Base-by-base conservation (phyloP, 2,113 vertebrate species). In the Solea solea region DNA sequence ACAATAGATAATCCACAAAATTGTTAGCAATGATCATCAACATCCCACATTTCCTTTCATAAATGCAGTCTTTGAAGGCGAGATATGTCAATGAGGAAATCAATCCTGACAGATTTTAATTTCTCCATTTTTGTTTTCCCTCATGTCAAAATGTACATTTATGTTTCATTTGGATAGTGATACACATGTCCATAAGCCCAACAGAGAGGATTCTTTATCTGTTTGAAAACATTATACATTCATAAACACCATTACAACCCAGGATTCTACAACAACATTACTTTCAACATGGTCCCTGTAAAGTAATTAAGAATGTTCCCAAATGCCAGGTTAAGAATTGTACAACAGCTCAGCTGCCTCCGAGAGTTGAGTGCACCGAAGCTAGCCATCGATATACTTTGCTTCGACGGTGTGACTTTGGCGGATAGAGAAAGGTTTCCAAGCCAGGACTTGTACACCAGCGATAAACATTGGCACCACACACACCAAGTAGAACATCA, bases 401-500 rank as follows among this genome's bases (percentile, higher is more conserved):
- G 57, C 0, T 34, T 91, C 85, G 1, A 88, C 63, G 0, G 85
- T 74, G 65, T 97, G 96, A 76, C 94, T 98, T 65, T 72, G 93
- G 72, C 94, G 94, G 78, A 96, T 95, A 7, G 95, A 96, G 84
- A 96, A 97, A 0, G 87, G 94, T 49, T 81, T 95, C 96, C 96
- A 98, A 0, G 85, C 90, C 76, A 97, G 67, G 59, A 95, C 93
- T 84, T 96, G 95, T 21, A 94, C 11, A 3, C 70, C 55, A 25
- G 95, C 79, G 8, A 95, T 72, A 82, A 89, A 92, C 72, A 97
- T 21, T 0, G 96, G 96, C 51, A 95, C 88, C 87, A 96, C 70
- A 45, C 96, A 97, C 65, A 96, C 89, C 93, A 97, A 61, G 86
- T 88, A 90, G 92, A 97, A 97, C 95, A 97, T 94, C 86, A 89